phyloP scores from a whole-genome alignment of 2,113 vertebrate species.

The Brachirus orientalis region DNA sequence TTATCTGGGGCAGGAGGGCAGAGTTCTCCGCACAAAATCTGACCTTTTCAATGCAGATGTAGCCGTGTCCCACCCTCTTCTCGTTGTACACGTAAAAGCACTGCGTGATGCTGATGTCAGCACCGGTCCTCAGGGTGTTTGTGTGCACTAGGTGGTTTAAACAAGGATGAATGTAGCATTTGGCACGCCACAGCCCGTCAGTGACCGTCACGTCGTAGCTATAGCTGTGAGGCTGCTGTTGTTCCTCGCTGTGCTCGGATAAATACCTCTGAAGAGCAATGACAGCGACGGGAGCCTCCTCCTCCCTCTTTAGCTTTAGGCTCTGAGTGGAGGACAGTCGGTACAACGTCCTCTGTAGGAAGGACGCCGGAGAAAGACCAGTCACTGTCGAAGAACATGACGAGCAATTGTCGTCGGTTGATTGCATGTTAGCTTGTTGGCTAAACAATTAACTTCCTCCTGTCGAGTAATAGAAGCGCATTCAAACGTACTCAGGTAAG shows the following conservation, averaged over 20 bases:
- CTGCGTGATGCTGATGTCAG: slow-evolving; percentile 71
- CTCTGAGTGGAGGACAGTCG: slow-evolving; percentile 43
- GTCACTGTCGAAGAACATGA: slow-evolving; percentile 28
- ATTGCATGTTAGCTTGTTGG: slow-evolving; percentile 37
- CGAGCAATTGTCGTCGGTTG: background rate
- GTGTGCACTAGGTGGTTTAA: slow-evolving; percentile 80
- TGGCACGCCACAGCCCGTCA: slow-evolving; percentile 79
- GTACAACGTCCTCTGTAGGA: slow-evolving; percentile 57
- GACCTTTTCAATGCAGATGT: slow-evolving; percentile 80
- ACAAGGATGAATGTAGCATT: slow-evolving; percentile 78
- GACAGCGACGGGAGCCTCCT: slow-evolving; percentile 53
- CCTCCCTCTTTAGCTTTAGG: slow-evolving; percentile 21
- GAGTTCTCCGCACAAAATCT: slow-evolving; percentile 21
- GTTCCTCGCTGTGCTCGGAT: slow-evolving; percentile 13
- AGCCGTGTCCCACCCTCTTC: slow-evolving; percentile 78
- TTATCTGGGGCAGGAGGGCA: background rate
- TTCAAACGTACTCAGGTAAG: background rate
- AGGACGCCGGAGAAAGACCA: slow-evolving; percentile 16
- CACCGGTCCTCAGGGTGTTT: slow-evolving; percentile 82
- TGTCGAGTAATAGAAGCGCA: background rate
- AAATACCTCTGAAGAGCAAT: slow-evolving; percentile 64
- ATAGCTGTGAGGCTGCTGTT: slow-evolving; percentile 31
- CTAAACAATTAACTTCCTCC: slow-evolving; percentile 19
- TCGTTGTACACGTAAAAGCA: slow-evolving; percentile 85
- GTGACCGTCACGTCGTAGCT: slow-evolving; percentile 84